These are phyloP conservation scores for Centrocercus urophasianus DNA, from an alignment of 2,113 vertebrate species.

Conservation along the genomic window DNA sequence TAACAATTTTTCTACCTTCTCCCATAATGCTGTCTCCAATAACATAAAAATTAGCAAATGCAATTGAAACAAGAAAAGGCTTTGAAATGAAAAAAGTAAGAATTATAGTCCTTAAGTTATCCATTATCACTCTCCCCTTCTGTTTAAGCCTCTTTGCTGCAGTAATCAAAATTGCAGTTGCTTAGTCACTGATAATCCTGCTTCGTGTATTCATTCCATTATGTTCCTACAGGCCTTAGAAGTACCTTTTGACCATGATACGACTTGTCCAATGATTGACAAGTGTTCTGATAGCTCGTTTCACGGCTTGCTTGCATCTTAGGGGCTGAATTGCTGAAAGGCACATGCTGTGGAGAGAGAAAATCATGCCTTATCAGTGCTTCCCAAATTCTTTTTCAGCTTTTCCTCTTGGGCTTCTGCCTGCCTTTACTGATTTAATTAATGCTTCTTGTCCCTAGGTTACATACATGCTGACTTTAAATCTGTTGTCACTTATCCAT, in stretches of 20 bases:
- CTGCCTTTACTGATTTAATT: constrained; percentile 69
- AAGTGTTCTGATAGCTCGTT: constrained; percentile 36
- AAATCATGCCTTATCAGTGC: constrained; percentile 49
- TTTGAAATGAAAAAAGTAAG: not conserved
- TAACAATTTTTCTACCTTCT: not conserved
- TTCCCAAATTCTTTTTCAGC: constrained; percentile 56
- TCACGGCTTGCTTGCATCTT: constrained; percentile 32
- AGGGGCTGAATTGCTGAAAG: constrained; percentile 33
- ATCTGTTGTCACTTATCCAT: constrained; percentile 62
- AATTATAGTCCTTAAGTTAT: constrained; percentile 32
- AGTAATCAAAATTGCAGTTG: not conserved
- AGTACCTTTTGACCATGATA: constrained; percentile 36
- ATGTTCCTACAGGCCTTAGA: constrained; percentile 36
- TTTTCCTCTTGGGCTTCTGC: constrained; percentile 46
- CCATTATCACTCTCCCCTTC: constrained; percentile 29
- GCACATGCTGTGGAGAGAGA: constrained; percentile 28
- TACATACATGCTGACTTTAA: constrained; percentile 67
- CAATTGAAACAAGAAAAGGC: not conserved
- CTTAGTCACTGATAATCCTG: constrained; percentile 12
- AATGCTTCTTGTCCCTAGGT: constrained; percentile 65
- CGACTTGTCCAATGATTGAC: constrained; percentile 58
- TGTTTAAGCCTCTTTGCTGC: constrained; percentile 24
- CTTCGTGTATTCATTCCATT: not conserved
- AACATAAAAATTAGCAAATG: not conserved
- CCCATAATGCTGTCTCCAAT: fast-evolving